Conservation (phyloP, 2,113 vertebrate genomes). For the Xenopus borealis region DNA sequence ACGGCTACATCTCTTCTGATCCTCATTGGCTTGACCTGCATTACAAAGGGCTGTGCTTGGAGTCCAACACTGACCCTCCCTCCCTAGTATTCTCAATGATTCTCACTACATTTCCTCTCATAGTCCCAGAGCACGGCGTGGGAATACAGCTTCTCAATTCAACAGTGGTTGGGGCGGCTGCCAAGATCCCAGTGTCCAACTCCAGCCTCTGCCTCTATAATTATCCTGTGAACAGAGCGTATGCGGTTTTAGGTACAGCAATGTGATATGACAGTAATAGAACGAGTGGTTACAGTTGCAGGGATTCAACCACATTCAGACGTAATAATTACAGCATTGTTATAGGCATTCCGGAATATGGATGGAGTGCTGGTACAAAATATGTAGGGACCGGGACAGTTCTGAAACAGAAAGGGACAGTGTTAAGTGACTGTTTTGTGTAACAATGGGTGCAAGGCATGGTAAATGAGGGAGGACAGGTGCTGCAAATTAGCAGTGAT, state of each 20-base stretch:
- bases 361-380: too few species aligned
- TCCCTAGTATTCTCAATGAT: conserved; percentile 8
- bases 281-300: background rate
- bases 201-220: too few species aligned
- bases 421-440: too few species aligned
- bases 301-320: too few species aligned
- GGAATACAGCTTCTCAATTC: background rate
- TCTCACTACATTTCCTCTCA: background rate
- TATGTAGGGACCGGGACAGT: too few species aligned
- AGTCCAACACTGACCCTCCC: conserved; percentile 53
- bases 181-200: background rate
- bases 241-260: background rate
- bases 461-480: too few species aligned
- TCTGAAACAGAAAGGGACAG: too few species aligned
- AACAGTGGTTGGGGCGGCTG: background rate
- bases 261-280: background rate
- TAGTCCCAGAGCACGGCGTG: background rate
- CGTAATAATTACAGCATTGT: too few species aligned
- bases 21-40: background rate
- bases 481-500: background rate
- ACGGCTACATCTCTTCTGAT: background rate
- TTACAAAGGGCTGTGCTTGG: conserved; percentile 24
- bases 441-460: too few species aligned
- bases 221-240: too few species aligned
- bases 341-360: too few species aligned